Evolutionary conservation across 2,113 vertebrate species (phyloP).

Genomic region (Arenaria interpres): DNA sequence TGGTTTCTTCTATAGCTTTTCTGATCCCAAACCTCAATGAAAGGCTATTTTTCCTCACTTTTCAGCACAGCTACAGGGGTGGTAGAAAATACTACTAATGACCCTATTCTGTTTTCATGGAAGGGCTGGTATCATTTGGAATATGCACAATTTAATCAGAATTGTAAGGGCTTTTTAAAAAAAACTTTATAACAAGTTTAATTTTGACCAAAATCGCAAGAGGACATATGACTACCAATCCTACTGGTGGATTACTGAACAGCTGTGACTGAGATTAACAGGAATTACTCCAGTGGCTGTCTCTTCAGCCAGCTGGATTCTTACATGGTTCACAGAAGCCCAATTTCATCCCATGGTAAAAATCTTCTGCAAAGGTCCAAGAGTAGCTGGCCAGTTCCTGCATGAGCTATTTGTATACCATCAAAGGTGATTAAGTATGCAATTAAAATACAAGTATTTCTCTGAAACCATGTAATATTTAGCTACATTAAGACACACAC

Average conservation of each 20-base stretch:
- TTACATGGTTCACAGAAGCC: background rate
- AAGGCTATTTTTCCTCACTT: background rate
- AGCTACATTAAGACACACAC: background rate
- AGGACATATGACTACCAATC: background rate
- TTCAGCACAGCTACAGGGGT: background rate
- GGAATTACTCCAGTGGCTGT: slow-evolving; percentile 7
- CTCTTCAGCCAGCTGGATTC: slow-evolving; percentile 31
- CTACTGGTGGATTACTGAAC: background rate
- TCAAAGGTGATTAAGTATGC: background rate
- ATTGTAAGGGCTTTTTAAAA: background rate
- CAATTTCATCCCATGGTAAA: background rate
- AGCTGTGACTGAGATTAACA: slow-evolving; percentile 29
- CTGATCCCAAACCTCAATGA: background rate
- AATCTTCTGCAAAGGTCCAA: background rate
- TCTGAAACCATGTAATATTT: background rate
- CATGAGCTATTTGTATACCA: background rate
- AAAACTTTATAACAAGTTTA: background rate
- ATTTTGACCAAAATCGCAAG: slow-evolving; percentile 5
- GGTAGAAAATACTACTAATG: background rate
- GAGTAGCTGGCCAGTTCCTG: background rate
- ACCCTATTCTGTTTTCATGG: background rate
- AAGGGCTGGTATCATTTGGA: background rate
- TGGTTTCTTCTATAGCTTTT: background rate
- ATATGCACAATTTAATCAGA: background rate
- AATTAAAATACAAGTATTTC: background rate